These are phyloP conservation scores for Homarus americanus DNA, from an alignment of 1,140 invertebrate genomes.

Conservation along the genomic window DNA sequence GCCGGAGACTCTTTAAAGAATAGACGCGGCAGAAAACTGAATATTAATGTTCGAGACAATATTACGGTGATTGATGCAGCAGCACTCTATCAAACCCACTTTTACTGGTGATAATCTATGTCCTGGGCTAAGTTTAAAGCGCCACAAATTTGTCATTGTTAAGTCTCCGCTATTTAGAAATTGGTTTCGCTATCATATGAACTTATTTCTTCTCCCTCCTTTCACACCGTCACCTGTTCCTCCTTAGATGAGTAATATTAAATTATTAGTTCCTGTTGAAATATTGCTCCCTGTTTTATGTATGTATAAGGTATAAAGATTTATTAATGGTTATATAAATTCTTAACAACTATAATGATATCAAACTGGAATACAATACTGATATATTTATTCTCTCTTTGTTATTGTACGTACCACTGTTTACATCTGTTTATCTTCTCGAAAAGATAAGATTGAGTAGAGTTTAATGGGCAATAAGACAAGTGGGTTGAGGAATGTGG, in stretches of 20 bases:
- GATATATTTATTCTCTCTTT: no score
- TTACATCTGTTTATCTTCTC: no score
- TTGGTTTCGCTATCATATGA: constrained; percentile 8
- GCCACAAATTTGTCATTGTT: constrained; percentile 43
- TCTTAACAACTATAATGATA: no score
- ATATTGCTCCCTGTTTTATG: neutral
- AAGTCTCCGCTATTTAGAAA: constrained; percentile 24
- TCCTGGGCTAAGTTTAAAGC: constrained; percentile 38
- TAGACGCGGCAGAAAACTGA: constrained; percentile 15
- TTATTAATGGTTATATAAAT: no score
- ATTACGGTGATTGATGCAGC: constrained; percentile 56
- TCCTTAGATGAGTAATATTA: neutral
- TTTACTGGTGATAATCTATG: constrained; percentile 53
- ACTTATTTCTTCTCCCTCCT: neutral
- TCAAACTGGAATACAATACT: no score
- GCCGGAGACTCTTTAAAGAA: constrained; percentile 21
- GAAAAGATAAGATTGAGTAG: no score
- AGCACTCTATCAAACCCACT: constrained; percentile 60
- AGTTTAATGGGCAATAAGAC: no score
- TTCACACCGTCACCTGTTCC: neutral
- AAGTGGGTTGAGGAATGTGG: no score
- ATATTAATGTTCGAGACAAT: constrained; percentile 58
- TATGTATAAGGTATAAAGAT: no score
- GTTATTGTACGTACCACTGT: no score
- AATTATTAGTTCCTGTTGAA: neutral